Base-by-base conservation (phyloP, 2,113 vertebrate species). In the Hippocampus comes region DNA sequence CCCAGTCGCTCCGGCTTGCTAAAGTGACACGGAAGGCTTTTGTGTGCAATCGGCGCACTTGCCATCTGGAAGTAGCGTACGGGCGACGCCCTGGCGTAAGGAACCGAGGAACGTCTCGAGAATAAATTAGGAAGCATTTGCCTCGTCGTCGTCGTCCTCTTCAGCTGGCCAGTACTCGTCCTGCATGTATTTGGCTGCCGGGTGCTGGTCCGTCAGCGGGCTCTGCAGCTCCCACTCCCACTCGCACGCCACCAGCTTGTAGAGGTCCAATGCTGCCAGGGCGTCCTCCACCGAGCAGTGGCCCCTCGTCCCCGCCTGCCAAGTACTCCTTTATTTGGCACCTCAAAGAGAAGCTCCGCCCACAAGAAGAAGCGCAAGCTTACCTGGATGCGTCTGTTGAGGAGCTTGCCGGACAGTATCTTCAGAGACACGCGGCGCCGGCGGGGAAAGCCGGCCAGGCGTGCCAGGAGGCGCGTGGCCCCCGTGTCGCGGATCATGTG, bases 271-370 rank as follows among this genome's bases (percentile, higher is more conserved):
- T 30, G 96, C 88, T 0, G 97, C 93, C 38, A 23, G 72, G 10
- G 97, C 94, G 0, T 99, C 97, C 78, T 99, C 96, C 67, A 97
- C 95, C 0, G 97, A 98, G 0, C 94, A 96, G 89, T 99, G 97
- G 0, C 97, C 97, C 0, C 61, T 73, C n/a, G 5, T 80, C 65
- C 94, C 91, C 0, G 84, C 87, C 97, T 99, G 89, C 4, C n/a
- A 25, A 59, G 4, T 27, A 11, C 14, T 14, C 12, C 4, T 30
- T 27, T 27, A 59, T n/a, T 55, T n/a, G 21, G 9, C 20, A 17
- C 5, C 9, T 56, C 53, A 56, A 53, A 21, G 20, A 10, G 7
- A 53, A 53, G 9, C 21, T 23, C n/a, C 2, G 21, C 11, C 53
- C 53, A 4, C 48, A 20, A 51, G 18, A 6, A 7, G 5, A 38